Conservation (phyloP, 2,888 invertebrate genomes). For the Aradus depressus region DNA sequence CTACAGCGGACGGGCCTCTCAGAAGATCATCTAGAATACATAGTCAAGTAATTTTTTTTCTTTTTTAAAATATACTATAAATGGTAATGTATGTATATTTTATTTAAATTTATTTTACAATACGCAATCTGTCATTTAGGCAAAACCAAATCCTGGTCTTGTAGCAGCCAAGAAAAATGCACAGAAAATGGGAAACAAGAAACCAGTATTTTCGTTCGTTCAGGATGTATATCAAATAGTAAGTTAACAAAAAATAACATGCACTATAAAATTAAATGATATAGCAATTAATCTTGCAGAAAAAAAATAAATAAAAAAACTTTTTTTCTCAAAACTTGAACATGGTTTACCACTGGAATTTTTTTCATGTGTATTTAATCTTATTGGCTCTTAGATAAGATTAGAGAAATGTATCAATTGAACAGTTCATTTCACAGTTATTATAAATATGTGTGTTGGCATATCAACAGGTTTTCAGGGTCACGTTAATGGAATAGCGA, state of each 20-base stretch:
- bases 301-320: no score
- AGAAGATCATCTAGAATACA: constrained; percentile 25
- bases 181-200: constrained; percentile 43
- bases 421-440: no score
- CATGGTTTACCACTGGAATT: no score
- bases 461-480: no score
- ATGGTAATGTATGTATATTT: background rate
- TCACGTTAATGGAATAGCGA: no score
- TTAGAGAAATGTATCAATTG: no score
- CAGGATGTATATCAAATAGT: constrained; percentile 57
- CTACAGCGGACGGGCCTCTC: constrained; percentile 18
- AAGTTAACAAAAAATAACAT: constrained; percentile 37
- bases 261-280: background rate
- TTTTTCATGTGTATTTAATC: no score
- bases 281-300: no score
- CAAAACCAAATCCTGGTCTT: constrained; percentile 43
- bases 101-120: background rate
- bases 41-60: constrained; percentile 11
- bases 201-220: constrained; percentile 38
- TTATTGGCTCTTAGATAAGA: no score
- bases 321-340: no score
- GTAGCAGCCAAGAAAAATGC: constrained; percentile 58
- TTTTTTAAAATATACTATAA: background rate
- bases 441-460: no score
- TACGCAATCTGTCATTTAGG: constrained; percentile 18